These are phyloP conservation scores for Thalpophila matura DNA, from an alignment of 2,888 invertebrate genomes.

Conservation along the genomic window DNA sequence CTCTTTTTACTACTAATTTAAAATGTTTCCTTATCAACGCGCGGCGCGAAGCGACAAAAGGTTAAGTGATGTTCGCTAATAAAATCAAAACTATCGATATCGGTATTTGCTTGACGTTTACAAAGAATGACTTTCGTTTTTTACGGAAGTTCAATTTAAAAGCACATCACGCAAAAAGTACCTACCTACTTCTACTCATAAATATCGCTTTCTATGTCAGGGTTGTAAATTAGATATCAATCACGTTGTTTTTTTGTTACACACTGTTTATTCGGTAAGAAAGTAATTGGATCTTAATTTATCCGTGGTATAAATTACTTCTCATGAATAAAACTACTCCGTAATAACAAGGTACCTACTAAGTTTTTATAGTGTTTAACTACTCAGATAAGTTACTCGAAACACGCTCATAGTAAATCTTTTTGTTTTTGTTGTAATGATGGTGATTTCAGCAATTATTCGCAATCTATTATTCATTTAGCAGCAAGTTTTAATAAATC, in stretches of 20 bases:
- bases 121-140: not conserved
- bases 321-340: conserved; percentile 15
- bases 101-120: conserved; percentile 21
- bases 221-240: conserved; percentile 39
- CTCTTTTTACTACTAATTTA: conserved; percentile 88
- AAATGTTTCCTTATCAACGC: conserved; percentile 91
- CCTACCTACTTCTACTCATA: not conserved
- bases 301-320: conserved; percentile 24
- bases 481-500: conserved; percentile 12
- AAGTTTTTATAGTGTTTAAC: conserved; percentile 23
- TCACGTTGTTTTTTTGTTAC: conserved; percentile 43
- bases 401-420: conserved; percentile 1
- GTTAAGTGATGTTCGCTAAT: conserved; percentile 71
- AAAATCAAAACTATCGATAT: conserved; percentile 63
- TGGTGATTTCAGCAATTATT: conserved; percentile 21
- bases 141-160: conserved; percentile 3
- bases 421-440: conserved; percentile 39
- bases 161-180: conserved; percentile 13
- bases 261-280: conserved; percentile 1
- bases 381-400: conserved; percentile 2
- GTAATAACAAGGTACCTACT: conserved; percentile 7
- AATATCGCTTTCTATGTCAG: conserved; percentile 28
- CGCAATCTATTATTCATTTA: conserved; percentile 28
- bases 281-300: conserved; percentile 46
- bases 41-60: conserved; percentile 87